Evolutionary conservation across 2,888 invertebrate species (phyloP), one percentile per base, ranked within the genome.

Genomic region (Gastracanthus pulcherrimus): DNA sequence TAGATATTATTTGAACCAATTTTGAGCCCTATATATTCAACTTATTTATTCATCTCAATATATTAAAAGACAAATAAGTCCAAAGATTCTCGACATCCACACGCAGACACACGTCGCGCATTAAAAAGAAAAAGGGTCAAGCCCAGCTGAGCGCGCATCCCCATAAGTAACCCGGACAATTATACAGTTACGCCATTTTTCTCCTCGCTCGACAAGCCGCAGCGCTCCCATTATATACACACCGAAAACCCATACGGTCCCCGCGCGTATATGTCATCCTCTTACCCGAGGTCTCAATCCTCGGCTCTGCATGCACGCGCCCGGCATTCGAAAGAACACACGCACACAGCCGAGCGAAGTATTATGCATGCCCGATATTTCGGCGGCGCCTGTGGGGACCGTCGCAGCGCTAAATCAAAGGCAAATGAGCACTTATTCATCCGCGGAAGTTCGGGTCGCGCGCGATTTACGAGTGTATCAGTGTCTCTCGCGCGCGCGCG

Each of bases 401-500:
- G 19, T 41, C 41, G 38, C n/a, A 3, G 23, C 60, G 60, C 62
- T 83, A 83, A 83, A 81, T 83, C 81, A 83, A 76, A 74, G 76
- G 70, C 72, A 81, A 83, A 80, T 76, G 83, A 83, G 76, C 74
- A 76, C 76, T 83, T 76, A 81, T 76, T 83, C 79, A 81, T 81
- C 66, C 60, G 45, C 64, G 60, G 62, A 23, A 72, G 75, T 62
- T 51, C 34, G 72, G 31, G 71, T 71, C 41, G 31, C 64, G 48
- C 29, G 58, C 69, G 41, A 58, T 76, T 67, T 67, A 76, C 76
- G 67, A 69, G 38, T 45, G n/a, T 41, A 6, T 19, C 5, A n/a
- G n/a, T n/a, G n/a, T n/a, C n/a, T n/a, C n/a, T n/a, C n/a, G n/a
- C 26, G 13, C 31, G 13, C 60, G 29, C 72, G 11, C 16, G 34